Evolutionary conservation across 2,888 invertebrate genomes (phyloP), one percentile per base, ranked within the genome.

Genomic region (Coecobrya sp.): DNA sequence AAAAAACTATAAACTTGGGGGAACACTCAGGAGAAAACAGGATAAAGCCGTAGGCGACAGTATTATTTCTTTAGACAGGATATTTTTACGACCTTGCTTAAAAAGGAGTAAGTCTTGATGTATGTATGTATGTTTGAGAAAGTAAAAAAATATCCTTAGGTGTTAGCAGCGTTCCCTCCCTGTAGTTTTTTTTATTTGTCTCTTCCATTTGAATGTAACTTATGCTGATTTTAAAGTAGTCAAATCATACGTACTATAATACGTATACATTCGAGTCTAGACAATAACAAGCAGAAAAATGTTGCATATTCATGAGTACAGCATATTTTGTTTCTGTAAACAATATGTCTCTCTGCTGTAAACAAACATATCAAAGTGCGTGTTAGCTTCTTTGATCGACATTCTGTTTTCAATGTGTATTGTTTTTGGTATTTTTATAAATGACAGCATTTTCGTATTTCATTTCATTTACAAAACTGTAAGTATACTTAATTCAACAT

Each of bases 51-150:
- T 68, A 52, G 89, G 89, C 89, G 45, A 89, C 82, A 84, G 45
- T 49, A 13, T 49, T 76, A 49, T 76, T 73, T 89, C 82, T 73
- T 73, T 55, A 25, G 16, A 76, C 89, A 84, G 82, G 84, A 73
- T 68, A 82, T 84, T 89, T 76, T 89, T 89, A 89, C 89, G 89
- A 84, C 84, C 84, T 89, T 89, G 84, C 49, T 76, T 49, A 59
- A 89, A 70, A 82, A 52, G 62, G 55, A 82, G 68, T 62, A 88
- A 81, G 45, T 19, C 42, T 1, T 82, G 59, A 82, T 73, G 73
- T 19, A n/a, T 70, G 42, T 27, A 19, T 73, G 19, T n/a, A n/a
- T n/a, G n/a, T n/a, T 42, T 19, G 10, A 42, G 73, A 36, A 42
- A 73, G n/a, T 42, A 42, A 42, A 30, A 73, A 73, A 70, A 65